Evolutionary conservation across 2,888 invertebrate species (phyloP).

Genomic region (Metopia argyrocephala): DNA sequence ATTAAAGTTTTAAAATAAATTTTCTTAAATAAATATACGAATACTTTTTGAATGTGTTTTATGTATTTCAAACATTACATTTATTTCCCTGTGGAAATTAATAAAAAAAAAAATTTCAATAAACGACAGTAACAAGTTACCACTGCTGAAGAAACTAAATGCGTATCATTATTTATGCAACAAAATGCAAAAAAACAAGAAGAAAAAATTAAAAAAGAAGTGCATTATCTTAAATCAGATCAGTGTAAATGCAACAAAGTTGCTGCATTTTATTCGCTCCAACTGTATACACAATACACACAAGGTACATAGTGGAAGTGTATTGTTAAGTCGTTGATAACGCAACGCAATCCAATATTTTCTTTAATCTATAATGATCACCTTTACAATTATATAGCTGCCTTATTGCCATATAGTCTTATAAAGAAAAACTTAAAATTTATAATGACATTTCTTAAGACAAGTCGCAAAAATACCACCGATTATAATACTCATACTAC

Average conservation of each 20-base stretch:
- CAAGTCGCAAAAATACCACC: no score
- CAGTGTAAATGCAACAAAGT: conserved; percentile 34
- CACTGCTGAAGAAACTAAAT: conserved; percentile 24
- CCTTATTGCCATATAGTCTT: no score
- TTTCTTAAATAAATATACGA: conserved; percentile 11
- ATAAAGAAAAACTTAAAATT: no score
- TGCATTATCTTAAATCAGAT: conserved; percentile 36
- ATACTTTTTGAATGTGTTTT: conserved; percentile 7
- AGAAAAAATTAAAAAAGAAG: conserved; percentile 11
- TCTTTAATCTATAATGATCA: no score
- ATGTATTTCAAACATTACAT: background rate
- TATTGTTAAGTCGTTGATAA: no score
- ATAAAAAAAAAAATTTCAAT: background rate
- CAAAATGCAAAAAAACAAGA: background rate
- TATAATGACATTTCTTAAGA: no score
- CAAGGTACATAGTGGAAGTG: no score
- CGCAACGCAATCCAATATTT: no score
- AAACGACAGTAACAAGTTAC: conserved; percentile 54
- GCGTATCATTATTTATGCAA: conserved; percentile 31
- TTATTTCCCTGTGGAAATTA: conserved; percentile 22
- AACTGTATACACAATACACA: no score
- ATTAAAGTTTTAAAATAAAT: conserved; percentile 26
- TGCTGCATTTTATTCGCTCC: no score
- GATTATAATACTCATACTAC: no score
- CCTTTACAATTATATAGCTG: no score